Conservation (phyloP, 2,888 invertebrate genomes). For the Chelonus formosanus region DNA sequence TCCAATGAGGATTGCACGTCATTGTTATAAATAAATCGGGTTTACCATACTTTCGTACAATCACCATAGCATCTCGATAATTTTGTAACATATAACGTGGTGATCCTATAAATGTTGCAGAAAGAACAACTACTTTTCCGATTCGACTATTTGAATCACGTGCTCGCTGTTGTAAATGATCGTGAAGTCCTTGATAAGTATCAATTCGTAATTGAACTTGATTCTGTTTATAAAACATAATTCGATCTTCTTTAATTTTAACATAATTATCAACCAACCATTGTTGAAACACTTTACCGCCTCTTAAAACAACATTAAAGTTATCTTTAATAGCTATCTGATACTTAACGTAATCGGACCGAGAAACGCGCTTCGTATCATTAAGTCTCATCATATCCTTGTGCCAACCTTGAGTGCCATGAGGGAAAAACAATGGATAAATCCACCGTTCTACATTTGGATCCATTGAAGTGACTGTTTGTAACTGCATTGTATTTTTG, state of each 20-base stretch:
- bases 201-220: conserved; percentile 33
- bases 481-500: conserved; percentile 36
- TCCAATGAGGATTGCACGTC: conserved; percentile 52
- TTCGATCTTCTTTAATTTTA: conserved; percentile 21
- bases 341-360: conserved; percentile 5
- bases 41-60: conserved; percentile 49
- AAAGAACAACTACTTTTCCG: conserved; percentile 36
- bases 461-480: conserved; percentile 39
- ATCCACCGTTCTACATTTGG: conserved; percentile 39
- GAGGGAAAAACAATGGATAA: conserved; percentile 38
- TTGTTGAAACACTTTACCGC: conserved; percentile 29
- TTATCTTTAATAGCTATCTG: not conserved
- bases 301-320: conserved; percentile 15
- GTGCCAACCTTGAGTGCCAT: conserved; percentile 36
- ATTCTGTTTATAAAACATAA: conserved; percentile 21
- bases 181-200: conserved; percentile 22
- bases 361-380: conserved; percentile 14
- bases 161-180: conserved; percentile 30
- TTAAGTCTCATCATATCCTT: conserved; percentile 14
- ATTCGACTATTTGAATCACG: conserved; percentile 17
- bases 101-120: conserved; percentile 38
- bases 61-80: conserved; percentile 27
- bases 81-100: conserved; percentile 39
- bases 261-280: conserved; percentile 14
- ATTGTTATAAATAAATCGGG: conserved; percentile 63